phyloP scores from a whole-genome alignment of 23 tunicate genomes.

The Trididemnum clinides region DNA sequence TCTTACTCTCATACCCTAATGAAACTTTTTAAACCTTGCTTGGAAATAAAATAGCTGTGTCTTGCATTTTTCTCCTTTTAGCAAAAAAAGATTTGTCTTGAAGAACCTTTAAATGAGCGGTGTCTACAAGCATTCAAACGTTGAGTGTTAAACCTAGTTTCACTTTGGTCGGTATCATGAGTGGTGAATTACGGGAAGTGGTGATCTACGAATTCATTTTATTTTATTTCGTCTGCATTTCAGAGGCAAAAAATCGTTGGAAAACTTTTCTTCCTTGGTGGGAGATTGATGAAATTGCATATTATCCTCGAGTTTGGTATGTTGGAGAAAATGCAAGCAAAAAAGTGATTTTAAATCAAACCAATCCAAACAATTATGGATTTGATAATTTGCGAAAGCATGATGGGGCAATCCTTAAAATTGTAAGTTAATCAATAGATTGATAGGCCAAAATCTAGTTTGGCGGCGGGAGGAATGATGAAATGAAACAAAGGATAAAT shows the following conservation, averaged over 20 bases:
- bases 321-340: slow-evolving; percentile 52
- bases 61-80: no score
- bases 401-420: slow-evolving; percentile 47
- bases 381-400: slow-evolving; percentile 53
- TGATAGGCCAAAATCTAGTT: neutral
- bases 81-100: no score
- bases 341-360: slow-evolving; percentile 28
- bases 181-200: neutral
- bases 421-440: slow-evolving; percentile 39
- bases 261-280: slow-evolving; percentile 55
- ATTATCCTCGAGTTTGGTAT: slow-evolving; percentile 71
- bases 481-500: no score
- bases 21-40: no score
- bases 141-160: no score
- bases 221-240: neutral
- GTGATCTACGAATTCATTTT: neutral
- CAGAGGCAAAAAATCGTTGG: neutral
- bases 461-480: neutral
- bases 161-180: no score
- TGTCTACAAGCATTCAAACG: no score
- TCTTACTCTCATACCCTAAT: no score
- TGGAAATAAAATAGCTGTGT: no score
- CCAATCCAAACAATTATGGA: slow-evolving; percentile 58
- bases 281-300: slow-evolving; percentile 61
- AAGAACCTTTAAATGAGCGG: no score